Conservation (phyloP, 2,113 vertebrate genomes). For the Colinus virginianus region DNA sequence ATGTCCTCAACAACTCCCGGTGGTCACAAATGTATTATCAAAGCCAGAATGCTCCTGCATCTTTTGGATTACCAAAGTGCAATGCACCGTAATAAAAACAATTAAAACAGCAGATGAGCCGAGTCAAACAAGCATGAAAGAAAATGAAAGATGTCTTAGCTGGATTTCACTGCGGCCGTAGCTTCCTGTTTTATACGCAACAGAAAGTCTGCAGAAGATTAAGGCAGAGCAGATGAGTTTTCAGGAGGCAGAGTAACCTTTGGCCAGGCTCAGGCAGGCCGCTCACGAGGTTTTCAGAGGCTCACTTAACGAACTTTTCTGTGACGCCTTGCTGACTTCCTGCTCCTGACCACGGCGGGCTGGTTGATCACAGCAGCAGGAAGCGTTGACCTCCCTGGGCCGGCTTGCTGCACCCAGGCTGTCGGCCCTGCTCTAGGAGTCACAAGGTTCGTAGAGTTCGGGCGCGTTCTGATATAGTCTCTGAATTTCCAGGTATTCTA, state of each 20-base stretch:
- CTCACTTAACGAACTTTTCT: neutral
- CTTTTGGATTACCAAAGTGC: neutral
- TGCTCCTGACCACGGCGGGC: neutral
- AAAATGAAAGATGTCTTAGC: neutral
- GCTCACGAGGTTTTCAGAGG: neutral
- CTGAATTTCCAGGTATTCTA: neutral
- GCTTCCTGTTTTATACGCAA: conserved; percentile 19
- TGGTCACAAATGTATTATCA: neutral
- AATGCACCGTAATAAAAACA: neutral
- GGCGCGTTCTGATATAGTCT: neutral
- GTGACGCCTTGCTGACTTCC: neutral
- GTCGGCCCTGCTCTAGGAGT: neutral
- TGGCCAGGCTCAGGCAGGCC: neutral
- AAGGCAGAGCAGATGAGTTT: neutral
- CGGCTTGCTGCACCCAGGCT: neutral
- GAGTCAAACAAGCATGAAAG: neutral
- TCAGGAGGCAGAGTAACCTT: neutral
- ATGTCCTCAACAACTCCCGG: neutral
- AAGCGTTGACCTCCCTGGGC: neutral
- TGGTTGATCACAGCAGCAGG: conserved; percentile 8
- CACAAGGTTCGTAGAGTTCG: neutral
- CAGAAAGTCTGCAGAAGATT: neutral
- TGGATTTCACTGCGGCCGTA: neutral
- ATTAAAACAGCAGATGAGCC: neutral
- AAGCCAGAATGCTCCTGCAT: neutral